A percentile compares a stretch with the other conserved stretches of the same genome.
phyloP scores from a whole-genome alignment of 2,888 invertebrate genomes.

The Chaetogeoica ovagalla region DNA sequence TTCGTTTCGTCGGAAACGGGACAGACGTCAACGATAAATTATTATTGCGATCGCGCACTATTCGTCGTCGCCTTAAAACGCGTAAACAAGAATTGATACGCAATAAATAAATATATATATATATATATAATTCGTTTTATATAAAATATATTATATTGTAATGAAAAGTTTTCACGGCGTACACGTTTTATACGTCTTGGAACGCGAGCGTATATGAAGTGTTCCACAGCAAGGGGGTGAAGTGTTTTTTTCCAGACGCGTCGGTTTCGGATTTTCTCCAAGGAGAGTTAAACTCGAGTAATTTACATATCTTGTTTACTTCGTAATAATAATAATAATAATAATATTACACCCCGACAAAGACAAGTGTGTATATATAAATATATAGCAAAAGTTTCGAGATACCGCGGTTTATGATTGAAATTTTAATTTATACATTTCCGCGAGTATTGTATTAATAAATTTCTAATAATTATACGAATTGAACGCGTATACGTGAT shows the following conservation, averaged over 20 bases:
- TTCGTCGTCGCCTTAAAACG: too few relatives aligned
- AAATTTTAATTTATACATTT: slow-evolving; percentile 13
- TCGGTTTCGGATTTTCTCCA: neutral
- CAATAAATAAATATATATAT: neutral
- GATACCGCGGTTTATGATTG: neutral
- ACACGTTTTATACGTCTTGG: too few relatives aligned
- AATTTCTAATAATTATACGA: too few relatives aligned
- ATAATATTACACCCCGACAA: neutral
- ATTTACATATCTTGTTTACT: slow-evolving; percentile 19
- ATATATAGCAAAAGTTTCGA: slow-evolving; percentile 4
- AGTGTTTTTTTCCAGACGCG: neutral
- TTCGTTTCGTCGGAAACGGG: too few relatives aligned
- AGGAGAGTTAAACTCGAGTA: neutral
- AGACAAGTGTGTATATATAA: too few relatives aligned
- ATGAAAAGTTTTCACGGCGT: neutral
- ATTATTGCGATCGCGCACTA: too few relatives aligned
- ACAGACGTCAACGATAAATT: too few relatives aligned
- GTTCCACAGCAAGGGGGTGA: neutral
- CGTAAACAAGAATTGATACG: too few relatives aligned
- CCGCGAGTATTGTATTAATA: neutral
- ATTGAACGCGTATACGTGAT: too few relatives aligned
- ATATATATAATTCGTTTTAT: too few relatives aligned
- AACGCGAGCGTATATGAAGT: too few relatives aligned
- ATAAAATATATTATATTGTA: too few relatives aligned
- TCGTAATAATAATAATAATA: neutral